Conservation (phyloP, 1,140 invertebrate species). For the Drosophila pseudoobscura region DNA sequence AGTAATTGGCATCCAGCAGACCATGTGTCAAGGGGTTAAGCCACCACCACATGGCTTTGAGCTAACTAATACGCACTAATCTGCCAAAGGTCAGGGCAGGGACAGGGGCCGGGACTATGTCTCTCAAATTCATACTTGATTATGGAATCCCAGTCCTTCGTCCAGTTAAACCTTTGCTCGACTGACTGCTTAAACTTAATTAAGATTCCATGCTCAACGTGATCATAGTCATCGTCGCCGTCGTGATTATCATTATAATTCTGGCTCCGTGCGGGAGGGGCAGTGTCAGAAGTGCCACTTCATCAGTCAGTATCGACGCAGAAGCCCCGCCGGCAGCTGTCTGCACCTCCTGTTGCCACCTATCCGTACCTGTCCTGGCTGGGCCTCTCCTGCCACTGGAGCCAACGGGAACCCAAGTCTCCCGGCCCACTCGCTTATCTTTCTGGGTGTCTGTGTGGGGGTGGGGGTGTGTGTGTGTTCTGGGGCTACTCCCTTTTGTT, state of each 20-base stretch:
- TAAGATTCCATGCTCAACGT: slow-evolving; percentile 64
- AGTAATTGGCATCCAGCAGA: too few relatives aligned
- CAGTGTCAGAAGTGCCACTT: slow-evolving; percentile 72
- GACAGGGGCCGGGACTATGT: slow-evolving; percentile 2
- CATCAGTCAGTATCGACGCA: slow-evolving; percentile 73
- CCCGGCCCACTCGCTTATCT: slow-evolving; percentile 3
- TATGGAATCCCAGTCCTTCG: slow-evolving; percentile 30
- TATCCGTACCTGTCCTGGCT: slow-evolving; percentile 24
- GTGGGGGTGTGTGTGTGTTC: slow-evolving; percentile 29
- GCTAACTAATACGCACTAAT: slow-evolving; percentile 48
- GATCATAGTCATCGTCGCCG: slow-evolving; percentile 43
- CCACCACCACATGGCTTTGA: not conserved
- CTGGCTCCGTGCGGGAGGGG: slow-evolving; percentile 10
- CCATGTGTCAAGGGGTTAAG: too few relatives aligned
- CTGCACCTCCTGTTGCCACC: slow-evolving; percentile 56
- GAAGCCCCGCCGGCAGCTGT: slow-evolving; percentile 46
- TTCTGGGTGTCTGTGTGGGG: slow-evolving; percentile 5
- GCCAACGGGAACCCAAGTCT: slow-evolving; percentile 1
- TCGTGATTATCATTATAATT: slow-evolving; percentile 37
- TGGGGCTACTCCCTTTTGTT: slow-evolving; percentile 60
- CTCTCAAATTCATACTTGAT: slow-evolving; percentile 72
- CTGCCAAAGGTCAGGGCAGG: slow-evolving; percentile 56
- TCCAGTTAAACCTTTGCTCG: slow-evolving; percentile 30
- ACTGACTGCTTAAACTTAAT: slow-evolving; percentile 66
- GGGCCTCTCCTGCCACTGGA: slow-evolving; percentile 18